Evolutionary conservation across 2,888 invertebrate species (phyloP).

Genomic region (Drosophila villosipedis): DNA sequence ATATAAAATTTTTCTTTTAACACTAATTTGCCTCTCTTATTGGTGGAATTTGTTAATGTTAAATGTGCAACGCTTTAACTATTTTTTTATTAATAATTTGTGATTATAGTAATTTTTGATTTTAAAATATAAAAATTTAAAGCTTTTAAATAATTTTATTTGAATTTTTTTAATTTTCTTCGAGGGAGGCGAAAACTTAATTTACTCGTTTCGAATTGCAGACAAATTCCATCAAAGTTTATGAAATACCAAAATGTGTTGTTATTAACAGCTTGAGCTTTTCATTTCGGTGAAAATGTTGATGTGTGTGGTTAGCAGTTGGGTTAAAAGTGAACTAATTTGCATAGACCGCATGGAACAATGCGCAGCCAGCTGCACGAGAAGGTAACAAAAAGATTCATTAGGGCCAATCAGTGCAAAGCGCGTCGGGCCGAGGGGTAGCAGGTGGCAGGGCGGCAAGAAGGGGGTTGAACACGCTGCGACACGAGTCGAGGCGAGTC

Average conservation of each 20-base stretch:
- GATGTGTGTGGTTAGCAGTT: conserved; percentile 36
- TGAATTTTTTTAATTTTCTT: neutral
- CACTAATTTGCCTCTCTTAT: neutral
- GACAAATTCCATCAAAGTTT: neutral
- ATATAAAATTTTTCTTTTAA: neutral
- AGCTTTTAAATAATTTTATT: neutral
- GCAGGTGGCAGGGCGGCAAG: conserved; percentile 21
- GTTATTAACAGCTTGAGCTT: conserved; percentile 27
- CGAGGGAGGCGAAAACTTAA: neutral
- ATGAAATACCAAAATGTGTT: conserved; percentile 7
- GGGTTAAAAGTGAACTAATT: conserved; percentile 78
- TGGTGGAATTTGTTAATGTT: neutral
- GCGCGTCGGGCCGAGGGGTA: conserved; percentile 50
- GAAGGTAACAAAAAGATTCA: conserved; percentile 76
- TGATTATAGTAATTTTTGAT: neutral
- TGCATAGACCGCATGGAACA: conserved; percentile 77
- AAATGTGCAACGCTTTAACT: neutral
- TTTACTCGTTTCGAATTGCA: neutral
- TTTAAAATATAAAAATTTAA: too few relatives aligned
- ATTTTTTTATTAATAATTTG: neutral
- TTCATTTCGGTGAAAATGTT: conserved; percentile 15
- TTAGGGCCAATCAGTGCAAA: conserved; percentile 79
- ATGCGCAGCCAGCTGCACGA: conserved; percentile 76
- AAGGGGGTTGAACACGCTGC: conserved; percentile 19
- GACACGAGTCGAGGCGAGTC: conserved; percentile 49